phyloP scores from a whole-genome alignment of 2,888 invertebrate species.

The Amphipyra tragopoginis region DNA sequence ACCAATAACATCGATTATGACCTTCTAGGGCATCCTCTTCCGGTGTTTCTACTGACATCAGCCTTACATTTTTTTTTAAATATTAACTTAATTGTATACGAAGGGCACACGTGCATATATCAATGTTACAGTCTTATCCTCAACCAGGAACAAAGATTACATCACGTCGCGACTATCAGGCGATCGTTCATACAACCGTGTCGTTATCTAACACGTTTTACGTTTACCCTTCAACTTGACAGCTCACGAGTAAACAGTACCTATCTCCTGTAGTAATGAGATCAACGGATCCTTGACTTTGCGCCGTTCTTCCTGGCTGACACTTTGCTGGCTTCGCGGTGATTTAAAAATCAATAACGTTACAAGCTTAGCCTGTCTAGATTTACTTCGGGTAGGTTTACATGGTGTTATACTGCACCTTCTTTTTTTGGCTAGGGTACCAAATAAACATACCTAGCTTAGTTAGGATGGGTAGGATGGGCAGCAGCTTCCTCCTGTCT shows the following conservation, averaged over 20 bases:
- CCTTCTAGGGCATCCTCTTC: no score
- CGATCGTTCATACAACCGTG: constrained; percentile 38
- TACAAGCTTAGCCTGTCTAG: constrained; percentile 48
- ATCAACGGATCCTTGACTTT: constrained; percentile 85
- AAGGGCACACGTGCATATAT: neutral
- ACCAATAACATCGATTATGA: no score
- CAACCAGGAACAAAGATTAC: no score
- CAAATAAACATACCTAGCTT: no score
- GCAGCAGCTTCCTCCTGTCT: no score
- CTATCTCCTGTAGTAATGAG: constrained; percentile 75
- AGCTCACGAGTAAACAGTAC: constrained; percentile 56
- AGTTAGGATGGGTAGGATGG: no score
- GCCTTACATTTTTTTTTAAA: no score
- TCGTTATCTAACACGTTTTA: constrained; percentile 27
- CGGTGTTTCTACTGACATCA: no score
- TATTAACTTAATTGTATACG: no score
- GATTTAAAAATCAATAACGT: constrained; percentile 74
- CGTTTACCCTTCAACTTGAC: constrained; percentile 80
- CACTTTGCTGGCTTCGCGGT: constrained; percentile 75
- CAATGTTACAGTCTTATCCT: neutral
- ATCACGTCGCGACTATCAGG: constrained; percentile 3
- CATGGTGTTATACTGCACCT: neutral
- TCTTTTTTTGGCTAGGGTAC: neutral
- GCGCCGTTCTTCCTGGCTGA: constrained; percentile 62
- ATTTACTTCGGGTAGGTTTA: constrained; percentile 26